These are phyloP conservation scores for Bubo scandiacus DNA, from an alignment of 2,113 vertebrate species.

Conservation along the genomic window DNA sequence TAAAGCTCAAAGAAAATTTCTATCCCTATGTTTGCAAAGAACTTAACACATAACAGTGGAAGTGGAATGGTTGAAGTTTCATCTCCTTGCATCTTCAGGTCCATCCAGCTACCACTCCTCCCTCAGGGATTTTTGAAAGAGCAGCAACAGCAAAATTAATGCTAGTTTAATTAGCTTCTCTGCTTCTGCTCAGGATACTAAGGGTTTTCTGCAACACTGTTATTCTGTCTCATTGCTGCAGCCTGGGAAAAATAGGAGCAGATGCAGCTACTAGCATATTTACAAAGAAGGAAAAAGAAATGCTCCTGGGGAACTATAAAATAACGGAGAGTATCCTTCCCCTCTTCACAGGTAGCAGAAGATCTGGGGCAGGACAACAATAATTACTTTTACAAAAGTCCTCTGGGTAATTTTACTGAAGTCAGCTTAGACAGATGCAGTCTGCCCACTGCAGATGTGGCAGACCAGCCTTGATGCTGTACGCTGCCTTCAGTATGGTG, in stretches of 20 bases:
- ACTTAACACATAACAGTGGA: background rate
- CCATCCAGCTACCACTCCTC: background rate
- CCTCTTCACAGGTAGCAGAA: background rate
- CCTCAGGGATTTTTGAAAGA: background rate
- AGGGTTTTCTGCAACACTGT: background rate
- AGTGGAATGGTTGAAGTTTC: background rate
- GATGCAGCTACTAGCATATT: background rate
- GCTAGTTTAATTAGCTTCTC: background rate
- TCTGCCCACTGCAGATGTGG: background rate
- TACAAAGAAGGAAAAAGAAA: background rate
- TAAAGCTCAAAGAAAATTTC: background rate
- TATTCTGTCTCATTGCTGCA: background rate
- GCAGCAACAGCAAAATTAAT: background rate
- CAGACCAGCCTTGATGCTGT: background rate
- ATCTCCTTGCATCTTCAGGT: background rate
- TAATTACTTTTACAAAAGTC: background rate
- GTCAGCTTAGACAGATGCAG: background rate
- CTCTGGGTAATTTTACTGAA: background rate
- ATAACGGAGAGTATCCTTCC: background rate
- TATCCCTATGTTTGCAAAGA: background rate
- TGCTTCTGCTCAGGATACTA: background rate
- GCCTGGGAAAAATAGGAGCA: background rate
- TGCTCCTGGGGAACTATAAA: background rate
- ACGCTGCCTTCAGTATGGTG: background rate
- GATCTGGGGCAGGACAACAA: background rate